These are phyloP conservation scores for Gallinago jamesoni DNA, from an alignment of 2,113 vertebrate species.

Conservation along the genomic window DNA sequence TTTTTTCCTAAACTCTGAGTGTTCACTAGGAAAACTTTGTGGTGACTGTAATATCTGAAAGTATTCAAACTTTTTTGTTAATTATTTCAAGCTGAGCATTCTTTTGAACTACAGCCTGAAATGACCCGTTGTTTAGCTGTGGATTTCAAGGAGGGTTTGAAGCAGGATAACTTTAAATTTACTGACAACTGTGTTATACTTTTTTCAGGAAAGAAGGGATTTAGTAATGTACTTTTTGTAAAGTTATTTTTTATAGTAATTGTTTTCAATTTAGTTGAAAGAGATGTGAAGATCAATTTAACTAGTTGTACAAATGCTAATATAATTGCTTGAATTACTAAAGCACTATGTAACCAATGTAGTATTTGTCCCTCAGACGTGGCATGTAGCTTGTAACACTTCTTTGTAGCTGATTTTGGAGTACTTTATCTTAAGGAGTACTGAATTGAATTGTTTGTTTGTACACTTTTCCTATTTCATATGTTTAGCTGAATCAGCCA, in stretches of 20 bases:
- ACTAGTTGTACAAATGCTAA: neutral
- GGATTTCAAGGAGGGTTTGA: neutral
- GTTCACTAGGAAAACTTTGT: neutral
- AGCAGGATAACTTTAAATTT: neutral
- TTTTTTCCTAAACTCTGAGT: neutral
- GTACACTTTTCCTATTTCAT: neutral
- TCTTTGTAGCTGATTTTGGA: neutral
- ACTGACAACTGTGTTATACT: neutral
- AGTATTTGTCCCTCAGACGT: neutral
- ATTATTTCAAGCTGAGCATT: conserved; percentile 25
- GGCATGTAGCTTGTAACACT: neutral
- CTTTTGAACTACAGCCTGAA: neutral
- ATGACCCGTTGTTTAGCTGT: neutral
- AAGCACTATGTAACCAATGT: neutral
- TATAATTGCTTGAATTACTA: neutral
- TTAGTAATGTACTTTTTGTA: neutral
- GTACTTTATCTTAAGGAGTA: neutral
- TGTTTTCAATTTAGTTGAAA: neutral
- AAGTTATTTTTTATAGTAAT: neutral
- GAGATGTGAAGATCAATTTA: neutral
- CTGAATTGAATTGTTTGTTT: neutral
- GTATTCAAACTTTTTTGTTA: neutral
- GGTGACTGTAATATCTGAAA: neutral
- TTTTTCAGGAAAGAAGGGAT: neutral
- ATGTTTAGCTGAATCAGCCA: neutral